Evolutionary conservation across 1,140 invertebrate genomes (phyloP).

Genomic region (Battus philenor): DNA sequence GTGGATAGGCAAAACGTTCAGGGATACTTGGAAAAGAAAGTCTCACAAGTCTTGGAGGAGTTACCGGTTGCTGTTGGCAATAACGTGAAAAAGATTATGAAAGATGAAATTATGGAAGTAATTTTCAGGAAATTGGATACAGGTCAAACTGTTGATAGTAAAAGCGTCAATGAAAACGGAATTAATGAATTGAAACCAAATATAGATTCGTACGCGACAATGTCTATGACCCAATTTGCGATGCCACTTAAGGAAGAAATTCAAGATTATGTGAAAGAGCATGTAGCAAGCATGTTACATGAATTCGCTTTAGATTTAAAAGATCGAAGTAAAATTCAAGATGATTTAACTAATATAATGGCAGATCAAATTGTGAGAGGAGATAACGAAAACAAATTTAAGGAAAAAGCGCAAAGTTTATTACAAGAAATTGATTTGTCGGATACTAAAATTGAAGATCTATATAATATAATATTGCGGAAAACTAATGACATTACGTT

Average conservation of each 20-base stretch:
- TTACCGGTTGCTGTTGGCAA: background rate
- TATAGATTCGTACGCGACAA: background rate
- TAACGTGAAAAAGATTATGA: slow-evolving; percentile 1
- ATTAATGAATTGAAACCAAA: background rate
- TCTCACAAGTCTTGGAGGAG: slow-evolving; percentile 1
- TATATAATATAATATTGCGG: slow-evolving; percentile 2
- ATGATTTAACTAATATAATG: slow-evolving; percentile 4
- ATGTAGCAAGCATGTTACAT: background rate
- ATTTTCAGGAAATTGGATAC: slow-evolving; percentile 1
- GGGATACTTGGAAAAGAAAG: background rate
- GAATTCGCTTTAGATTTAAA: background rate
- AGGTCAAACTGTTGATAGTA: background rate
- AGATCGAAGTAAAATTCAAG: slow-evolving; percentile 5
- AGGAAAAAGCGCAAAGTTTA: slow-evolving; percentile 4
- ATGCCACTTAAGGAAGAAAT: background rate
- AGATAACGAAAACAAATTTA: slow-evolving; percentile 3
- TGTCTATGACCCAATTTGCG: background rate
- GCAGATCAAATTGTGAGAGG: slow-evolving; percentile 3
- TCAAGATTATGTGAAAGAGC: background rate
- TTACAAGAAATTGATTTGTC: slow-evolving; percentile 6
- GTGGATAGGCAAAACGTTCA: background rate
- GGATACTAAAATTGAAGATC: slow-evolving; percentile 3
- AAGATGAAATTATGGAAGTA: slow-evolving; percentile 3
- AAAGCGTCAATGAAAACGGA: background rate
- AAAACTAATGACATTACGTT: slow-evolving; percentile 1